Percentiles rank a stretch among this genome's conserved stretches.
Conservation (phyloP, 2,113 vertebrate species). For the Anhinga anhinga region DNA sequence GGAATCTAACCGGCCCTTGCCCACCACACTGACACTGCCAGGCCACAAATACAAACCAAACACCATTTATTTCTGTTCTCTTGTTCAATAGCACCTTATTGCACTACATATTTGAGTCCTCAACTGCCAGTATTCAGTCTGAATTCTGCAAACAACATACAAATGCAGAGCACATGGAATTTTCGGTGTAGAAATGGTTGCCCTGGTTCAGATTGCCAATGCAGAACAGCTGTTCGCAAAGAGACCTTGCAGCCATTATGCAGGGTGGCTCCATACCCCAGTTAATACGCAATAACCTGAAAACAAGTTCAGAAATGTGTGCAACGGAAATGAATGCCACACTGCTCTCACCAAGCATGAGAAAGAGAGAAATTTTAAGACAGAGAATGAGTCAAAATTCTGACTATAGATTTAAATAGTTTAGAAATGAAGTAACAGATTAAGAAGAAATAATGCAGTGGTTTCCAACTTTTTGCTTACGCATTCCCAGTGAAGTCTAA, state of each 20-base stretch:
- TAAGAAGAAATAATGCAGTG: not conserved
- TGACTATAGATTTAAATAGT: not conserved
- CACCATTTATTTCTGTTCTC: not conserved
- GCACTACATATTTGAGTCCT: not conserved
- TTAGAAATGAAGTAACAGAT: not conserved
- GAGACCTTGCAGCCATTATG: not conserved
- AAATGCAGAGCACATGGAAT: not conserved
- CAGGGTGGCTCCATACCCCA: not conserved
- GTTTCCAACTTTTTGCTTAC: not conserved
- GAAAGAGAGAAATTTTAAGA: not conserved
- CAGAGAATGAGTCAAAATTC: not conserved
- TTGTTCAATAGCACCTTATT: not conserved
- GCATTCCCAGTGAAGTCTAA: not conserved
- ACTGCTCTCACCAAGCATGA: not conserved
- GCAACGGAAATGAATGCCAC: not conserved
- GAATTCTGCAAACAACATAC: not conserved
- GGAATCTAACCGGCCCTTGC: not conserved
- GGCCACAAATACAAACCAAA: not conserved
- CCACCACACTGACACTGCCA: not conserved
- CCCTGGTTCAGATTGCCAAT: not conserved
- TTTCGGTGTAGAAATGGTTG: not conserved
- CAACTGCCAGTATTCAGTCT: not conserved
- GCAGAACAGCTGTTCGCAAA: not conserved
- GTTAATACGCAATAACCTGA: not conserved
- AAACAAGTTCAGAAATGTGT: not conserved